Evolutionary conservation across 1,140 invertebrate genomes (phyloP), one percentile per base, ranked within the genome.

Genomic region (Drosophila murphyi): DNA sequence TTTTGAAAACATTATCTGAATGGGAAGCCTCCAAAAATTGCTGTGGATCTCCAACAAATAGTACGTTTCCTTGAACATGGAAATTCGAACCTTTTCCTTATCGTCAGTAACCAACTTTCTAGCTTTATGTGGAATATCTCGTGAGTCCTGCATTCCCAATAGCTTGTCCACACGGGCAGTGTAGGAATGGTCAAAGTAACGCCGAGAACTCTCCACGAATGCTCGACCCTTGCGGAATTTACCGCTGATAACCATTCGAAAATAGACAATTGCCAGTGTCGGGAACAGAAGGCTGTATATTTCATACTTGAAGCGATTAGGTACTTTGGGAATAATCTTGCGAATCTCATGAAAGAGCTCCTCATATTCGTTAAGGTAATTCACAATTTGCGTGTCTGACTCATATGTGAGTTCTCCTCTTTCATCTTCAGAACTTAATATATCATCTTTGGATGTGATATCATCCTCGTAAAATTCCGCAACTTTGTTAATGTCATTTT

Each of bases 301-400:
- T n/a, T 87, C 72, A 5, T 73, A 78, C 29, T 61, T 77, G 8
- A 68, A 41, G 4, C 67, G 64, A 61, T 76, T 78, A 7, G 82
- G 72, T 0, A 54, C 31, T 29, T 3, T 6, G 0, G 37, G 1
- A 0, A 67, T 12, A 0, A 82, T 29, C 3, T 32, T 50, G 12
- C 43, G 12, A 0, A 86, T 32, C 28, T 52, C 31, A 4, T 61
- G 20, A 4, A 82, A 63, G 0, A 63, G 29, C 12, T 47, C 5
- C 10, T 78, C 75, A 4, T 87, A 86, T 0, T 69, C 64, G 12
- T 28, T 29, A 2, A 72, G 45, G 20, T 20, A 20, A 20, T 1
- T 48, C 37, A 12, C 20, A 20, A 20, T 20, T 1, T 35, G 6
- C 6, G 28, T 8, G 6, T 61, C 56, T 6, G 34, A 20, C 1